Conservation (phyloP, 1,140 invertebrate genomes). For the Planococcus citri region DNA sequence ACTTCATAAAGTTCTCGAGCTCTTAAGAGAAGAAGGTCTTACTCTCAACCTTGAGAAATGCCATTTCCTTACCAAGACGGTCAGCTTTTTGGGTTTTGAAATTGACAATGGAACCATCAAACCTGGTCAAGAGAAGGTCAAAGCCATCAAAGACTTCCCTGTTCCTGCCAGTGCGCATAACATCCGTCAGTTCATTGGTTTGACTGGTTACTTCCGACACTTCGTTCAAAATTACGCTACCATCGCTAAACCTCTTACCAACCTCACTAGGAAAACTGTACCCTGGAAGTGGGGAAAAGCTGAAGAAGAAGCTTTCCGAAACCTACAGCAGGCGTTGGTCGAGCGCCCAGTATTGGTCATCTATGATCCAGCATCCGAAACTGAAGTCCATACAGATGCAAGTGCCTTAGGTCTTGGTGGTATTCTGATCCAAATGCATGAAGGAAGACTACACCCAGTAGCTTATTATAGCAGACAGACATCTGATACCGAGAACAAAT, state of each 20-base stretch:
- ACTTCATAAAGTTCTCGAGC: background rate
- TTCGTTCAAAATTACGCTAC: background rate
- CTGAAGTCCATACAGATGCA: background rate
- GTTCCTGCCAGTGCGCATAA: slow-evolving; percentile 17
- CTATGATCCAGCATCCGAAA: background rate
- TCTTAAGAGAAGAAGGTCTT: slow-evolving; percentile 9
- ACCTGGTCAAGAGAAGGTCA: slow-evolving; percentile 26
- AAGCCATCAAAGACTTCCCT: slow-evolving; percentile 23
- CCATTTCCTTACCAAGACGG: slow-evolving; percentile 28
- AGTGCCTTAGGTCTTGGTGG: background rate
- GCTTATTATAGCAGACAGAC: slow-evolving; percentile 28
- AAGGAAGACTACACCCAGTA: slow-evolving; percentile 11
- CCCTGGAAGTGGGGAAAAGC: background rate
- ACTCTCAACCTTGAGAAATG: slow-evolving; percentile 30
- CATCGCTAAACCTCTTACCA: background rate
- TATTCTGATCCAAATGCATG: background rate
- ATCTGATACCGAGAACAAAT: slow-evolving; percentile 26
- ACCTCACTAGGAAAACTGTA: background rate
- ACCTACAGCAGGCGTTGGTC: background rate
- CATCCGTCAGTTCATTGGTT: no score
- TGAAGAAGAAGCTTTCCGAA: background rate
- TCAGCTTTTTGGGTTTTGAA: slow-evolving; percentile 31
- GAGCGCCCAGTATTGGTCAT: background rate
- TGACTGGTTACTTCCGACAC: background rate
- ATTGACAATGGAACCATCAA: slow-evolving; percentile 27